phyloP scores from a whole-genome alignment of 2,113 vertebrate genomes.

The Cnemophilus loriae region DNA sequence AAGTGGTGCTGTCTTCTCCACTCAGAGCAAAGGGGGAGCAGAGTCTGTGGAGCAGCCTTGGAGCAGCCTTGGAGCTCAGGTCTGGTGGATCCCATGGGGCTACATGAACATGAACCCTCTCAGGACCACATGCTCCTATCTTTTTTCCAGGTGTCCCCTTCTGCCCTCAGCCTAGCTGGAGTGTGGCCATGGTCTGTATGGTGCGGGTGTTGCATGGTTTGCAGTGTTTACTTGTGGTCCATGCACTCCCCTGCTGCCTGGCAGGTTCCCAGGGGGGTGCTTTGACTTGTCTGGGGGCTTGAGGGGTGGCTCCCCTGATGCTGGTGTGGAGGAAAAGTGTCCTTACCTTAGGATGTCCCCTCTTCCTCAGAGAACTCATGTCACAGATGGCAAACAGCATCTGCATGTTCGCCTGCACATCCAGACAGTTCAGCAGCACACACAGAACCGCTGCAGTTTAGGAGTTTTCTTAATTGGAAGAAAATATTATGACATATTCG shows the following conservation, averaged over 20 bases:
- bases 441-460: not conserved
- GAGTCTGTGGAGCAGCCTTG: not conserved
- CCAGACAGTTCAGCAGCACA: not conserved
- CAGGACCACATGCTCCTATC: not conserved
- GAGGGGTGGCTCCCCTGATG: not conserved
- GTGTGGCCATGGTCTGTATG: not conserved
- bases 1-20: not conserved
- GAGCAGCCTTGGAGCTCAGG: not conserved
- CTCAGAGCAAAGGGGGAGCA: not conserved
- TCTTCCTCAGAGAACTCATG: not conserved
- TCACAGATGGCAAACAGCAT: not conserved
- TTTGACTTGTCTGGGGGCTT: not conserved
- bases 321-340: not conserved
- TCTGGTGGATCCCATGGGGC: not conserved
- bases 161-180: not conserved
- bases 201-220: rapidly evolving
- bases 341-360: not conserved
- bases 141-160: not conserved
- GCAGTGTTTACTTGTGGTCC: not conserved
- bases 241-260: not conserved
- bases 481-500: not conserved
- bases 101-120: not conserved
- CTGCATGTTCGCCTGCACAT: rapidly evolving
- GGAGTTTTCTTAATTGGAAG: not conserved
- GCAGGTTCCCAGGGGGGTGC: not conserved